These are phyloP conservation scores for Heliconius erato DNA, from an alignment of 2,888 invertebrate species.

Conservation along the genomic window DNA sequence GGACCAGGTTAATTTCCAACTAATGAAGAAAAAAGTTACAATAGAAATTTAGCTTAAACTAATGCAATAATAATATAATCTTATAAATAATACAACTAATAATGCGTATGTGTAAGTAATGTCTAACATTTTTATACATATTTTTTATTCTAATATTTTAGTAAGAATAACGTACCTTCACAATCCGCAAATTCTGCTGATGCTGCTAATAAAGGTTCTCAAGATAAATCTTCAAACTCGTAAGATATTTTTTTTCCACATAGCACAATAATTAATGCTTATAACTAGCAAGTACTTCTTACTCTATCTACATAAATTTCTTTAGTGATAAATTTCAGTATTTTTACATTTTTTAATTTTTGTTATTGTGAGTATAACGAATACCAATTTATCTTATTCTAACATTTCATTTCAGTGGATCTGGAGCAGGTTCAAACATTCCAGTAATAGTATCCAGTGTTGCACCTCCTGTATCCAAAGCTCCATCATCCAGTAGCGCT, in stretches of 20 bases:
- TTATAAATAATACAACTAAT: background rate
- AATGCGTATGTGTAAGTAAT: background rate
- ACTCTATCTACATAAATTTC: background rate
- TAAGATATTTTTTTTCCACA: background rate
- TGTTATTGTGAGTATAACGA: background rate
- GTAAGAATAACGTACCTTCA: conserved; percentile 6
- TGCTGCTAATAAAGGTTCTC: background rate
- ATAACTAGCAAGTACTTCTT: background rate
- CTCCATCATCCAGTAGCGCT: conserved; percentile 33
- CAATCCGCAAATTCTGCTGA: conserved; percentile 4
- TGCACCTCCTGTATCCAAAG: conserved; percentile 33
- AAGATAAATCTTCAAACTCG: conserved; percentile 4
- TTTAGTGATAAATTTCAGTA: background rate
- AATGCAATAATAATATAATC: background rate
- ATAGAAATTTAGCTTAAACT: background rate
- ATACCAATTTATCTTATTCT: background rate
- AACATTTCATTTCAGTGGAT: background rate
- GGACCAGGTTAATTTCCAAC: background rate
- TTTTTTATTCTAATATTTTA: background rate
- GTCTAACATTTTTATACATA: background rate
- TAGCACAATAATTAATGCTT: too few relatives aligned
- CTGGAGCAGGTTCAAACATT: background rate
- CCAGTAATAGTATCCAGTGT: conserved; percentile 35
- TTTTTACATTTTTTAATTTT: background rate
- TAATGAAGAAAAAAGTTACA: background rate